A percentile compares a stretch with the other conserved stretches of the same genome.
These are phyloP conservation scores for Thecophora atra DNA, from an alignment of 2,888 invertebrate genomes.

Conservation along the genomic window DNA sequence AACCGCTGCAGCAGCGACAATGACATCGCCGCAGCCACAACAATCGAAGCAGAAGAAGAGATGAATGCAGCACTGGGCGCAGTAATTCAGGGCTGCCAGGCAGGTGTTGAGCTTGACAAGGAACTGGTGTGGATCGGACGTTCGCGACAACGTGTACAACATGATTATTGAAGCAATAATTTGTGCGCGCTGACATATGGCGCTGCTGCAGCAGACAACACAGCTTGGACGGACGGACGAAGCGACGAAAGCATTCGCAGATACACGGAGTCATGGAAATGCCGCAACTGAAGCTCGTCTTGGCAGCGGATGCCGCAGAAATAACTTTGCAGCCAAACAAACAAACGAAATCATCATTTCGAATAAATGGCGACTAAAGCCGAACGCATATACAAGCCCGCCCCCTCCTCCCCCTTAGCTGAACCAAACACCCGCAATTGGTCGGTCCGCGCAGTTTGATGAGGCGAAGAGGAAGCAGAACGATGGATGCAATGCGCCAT, in stretches of 20 bases:
- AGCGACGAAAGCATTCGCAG: background rate
- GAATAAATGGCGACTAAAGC: constrained; percentile 23
- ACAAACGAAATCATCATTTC: constrained; percentile 30
- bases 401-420: background rate
- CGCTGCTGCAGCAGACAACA: constrained; percentile 14
- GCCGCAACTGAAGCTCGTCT: background rate
- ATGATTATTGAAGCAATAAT: constrained; percentile 49
- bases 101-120: constrained; percentile 33
- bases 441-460: too few species aligned
- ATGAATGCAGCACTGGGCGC: background rate
- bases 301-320: constrained; percentile 1
- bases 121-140: constrained; percentile 5
- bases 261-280: background rate
- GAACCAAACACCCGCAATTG: background rate
- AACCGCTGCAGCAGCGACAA: background rate
- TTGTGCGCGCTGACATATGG: constrained; percentile 42
- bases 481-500: constrained; percentile 3
- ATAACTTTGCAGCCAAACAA: constrained; percentile 19
- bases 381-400: background rate
- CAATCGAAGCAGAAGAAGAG: background rate
- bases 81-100: constrained; percentile 20
- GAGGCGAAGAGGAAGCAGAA: too few species aligned
- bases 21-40: background rate
- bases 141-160: constrained; percentile 43
- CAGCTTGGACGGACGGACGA: background rate